Base-by-base conservation (phyloP, 2,113 vertebrate species). In the Machaerirhynchus nigripectus region DNA sequence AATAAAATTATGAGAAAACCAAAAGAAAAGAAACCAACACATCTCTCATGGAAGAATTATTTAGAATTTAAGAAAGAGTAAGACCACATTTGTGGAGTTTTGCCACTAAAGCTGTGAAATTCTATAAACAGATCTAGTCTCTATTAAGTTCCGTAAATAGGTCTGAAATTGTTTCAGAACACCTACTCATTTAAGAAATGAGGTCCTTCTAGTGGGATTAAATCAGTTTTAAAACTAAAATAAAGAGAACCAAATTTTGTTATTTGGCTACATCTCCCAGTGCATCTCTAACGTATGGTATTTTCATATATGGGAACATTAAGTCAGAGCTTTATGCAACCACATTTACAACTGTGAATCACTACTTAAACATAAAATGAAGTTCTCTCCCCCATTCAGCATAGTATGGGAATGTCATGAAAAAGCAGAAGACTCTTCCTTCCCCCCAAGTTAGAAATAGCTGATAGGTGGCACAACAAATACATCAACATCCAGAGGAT, bases 91-190 rank as follows among this genome's bases (percentile, higher is more conserved):
- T 49, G 11, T 50, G 75, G 47, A 50, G 16, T 78, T 86, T 81
- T 89, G 57, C 64, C 69, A 93, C 61, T 70, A 94, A 92, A 75
- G 15, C 20, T 87, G 52, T 53, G 52, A 90, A 90, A 83, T 64
- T 68, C 68, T 74, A 71, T 75, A 61, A 84, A 61, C 27, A 74
- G 84, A 80, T 63, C 92, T 14, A 44, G 84, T 60, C 47, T 90
- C 82, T 59, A 61, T 35, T 74, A 68, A 75, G 46, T 75, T 92
- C 60, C 11, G 2, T 37, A 88, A 91, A 90, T 55, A 75, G 49
- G 56, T 78, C 28, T 86, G 82, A 93, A 95, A 77, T 71, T 47
- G n/a, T 84, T 95, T 77, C 76, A 64, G 60, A 87, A 86, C 79
- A 85, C 35, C 85, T 53, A 78, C 68, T 92, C 49, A 24, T 82